phyloP scores from a whole-genome alignment of 2,797 vertebrate genomes.

The Meda fulgida region DNA sequence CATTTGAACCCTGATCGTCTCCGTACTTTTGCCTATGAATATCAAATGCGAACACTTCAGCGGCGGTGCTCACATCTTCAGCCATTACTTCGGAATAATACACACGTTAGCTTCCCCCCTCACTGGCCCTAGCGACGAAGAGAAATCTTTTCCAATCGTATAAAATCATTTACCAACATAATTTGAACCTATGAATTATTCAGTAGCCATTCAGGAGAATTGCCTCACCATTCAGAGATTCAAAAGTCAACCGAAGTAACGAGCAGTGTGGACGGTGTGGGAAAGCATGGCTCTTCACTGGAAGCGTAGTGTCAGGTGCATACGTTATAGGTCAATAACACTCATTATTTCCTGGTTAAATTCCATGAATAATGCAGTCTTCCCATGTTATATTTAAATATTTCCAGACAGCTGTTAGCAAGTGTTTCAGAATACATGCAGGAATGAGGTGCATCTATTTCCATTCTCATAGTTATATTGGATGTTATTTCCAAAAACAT shows the following conservation, averaged over 20 bases:
- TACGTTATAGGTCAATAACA: constrained; percentile 42
- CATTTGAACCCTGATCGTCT: constrained; percentile 75
- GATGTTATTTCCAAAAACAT: constrained; percentile 5
- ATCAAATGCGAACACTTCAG: constrained; percentile 80
- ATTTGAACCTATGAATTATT: constrained; percentile 80
- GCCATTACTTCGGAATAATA: constrained; percentile 83
- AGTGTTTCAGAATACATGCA: constrained; percentile 3
- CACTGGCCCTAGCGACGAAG: constrained; percentile 75
- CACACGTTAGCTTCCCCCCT: constrained; percentile 78
- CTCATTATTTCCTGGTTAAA: constrained; percentile 50
- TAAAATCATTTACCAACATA: constrained; percentile 83
- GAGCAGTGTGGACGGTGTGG: constrained; percentile 20
- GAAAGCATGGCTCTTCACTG: constrained; percentile 14
- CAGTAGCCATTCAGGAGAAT: constrained; percentile 73
- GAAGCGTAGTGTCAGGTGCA: constrained; percentile 22
- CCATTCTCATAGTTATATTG: not conserved
- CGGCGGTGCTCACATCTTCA: constrained; percentile 77
- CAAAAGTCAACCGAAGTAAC: constrained; percentile 62
- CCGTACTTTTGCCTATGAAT: constrained; percentile 76
- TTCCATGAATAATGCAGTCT: constrained; percentile 46
- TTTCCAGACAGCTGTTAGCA: constrained; percentile 12
- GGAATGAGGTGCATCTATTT: constrained; percentile 12
- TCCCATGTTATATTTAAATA: constrained; percentile 27
- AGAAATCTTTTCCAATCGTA: constrained; percentile 80
- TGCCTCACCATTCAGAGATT: constrained; percentile 68